Base-by-base conservation (phyloP, 2,888 invertebrate genomes). In the Junonia oenone region DNA sequence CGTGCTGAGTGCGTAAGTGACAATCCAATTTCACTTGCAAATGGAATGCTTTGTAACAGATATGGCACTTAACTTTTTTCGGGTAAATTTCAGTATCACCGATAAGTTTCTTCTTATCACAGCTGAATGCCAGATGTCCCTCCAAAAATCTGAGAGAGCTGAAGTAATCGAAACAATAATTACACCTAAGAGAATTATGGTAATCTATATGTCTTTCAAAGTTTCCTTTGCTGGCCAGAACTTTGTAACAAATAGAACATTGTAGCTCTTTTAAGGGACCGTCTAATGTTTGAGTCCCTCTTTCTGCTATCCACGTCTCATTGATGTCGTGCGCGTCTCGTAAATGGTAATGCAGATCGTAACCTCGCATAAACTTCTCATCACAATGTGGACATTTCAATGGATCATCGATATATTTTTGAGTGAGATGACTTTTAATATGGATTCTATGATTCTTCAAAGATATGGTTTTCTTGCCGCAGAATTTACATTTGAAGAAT, bases 21-120 rank as follows among this genome's bases (percentile, higher is more conserved):
- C 91, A 91, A 59, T 90, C 89, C 38, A 91, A 67, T 64, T 90
- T 91, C 33, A 91, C 87, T 71, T 87, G 84, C 51, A 91, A 61
- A 58, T 90, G 85, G 76, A 90, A 91, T 0, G 90, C 80, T 68
- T 91, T 91, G 70, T 89, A 90, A 65, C 91, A 91, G 6, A 83
- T 63, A 37, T 83, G 72, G 65, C 91, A 91, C 63, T 90, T 90
- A 11, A 91, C 74, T 60, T 76, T 83, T 63, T 78, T 84, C 1
- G 86, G 76, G 56, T 84, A 76, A 11, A 78, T 68, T 65, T 91
- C 91, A 0, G 85, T 81, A 37, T 87, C 83, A 8, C 90, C 90
- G 37, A 91, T 62, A 1, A 89, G 69, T 51, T 79, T 81, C 64
- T 80, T 87, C 68, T 89, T 89, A 1, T 86, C 83, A 63, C 91